Base-by-base conservation (phyloP, 2,797 vertebrate genomes). In the Tangara arthus region DNA sequence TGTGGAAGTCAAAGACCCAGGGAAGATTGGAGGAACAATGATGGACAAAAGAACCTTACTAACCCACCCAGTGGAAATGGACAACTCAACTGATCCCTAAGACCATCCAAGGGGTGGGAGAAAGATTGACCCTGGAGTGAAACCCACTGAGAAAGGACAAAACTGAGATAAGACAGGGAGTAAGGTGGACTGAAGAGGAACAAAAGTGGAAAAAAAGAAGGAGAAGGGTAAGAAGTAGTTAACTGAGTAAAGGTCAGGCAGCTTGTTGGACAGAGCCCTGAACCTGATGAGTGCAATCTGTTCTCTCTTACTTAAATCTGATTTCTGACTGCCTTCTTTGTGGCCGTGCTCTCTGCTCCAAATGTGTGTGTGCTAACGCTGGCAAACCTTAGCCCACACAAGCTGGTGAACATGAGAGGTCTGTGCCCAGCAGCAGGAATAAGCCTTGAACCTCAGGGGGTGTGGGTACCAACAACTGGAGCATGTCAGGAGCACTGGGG, bases 301-400 rank as follows among this genome's bases (percentile, higher is more conserved):
- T 42, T 41, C 10, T 72, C 13, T 72, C 69, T 27, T 61, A 3
- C 7, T 34, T 56, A 44, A 47, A 56, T 49, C 24, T 64, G 46
- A 28, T 61, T 94, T 91, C 56, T 83, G 35, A 19, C 23, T 23
- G 13, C 39, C 16, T n/a, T 83, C 17, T 72, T 41, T 64, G 44
- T 55, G 63, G 3, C 68, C 26, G 17, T 9, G 9, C 32, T 64
- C 32, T 76, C 46, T 85, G 34, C 23, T 82, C 55, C 19, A 13
- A 10, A 7, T 8, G 7, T 35, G 4, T 30, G 2, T 20, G 12
- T 65, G 59, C 0, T 0, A 78, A 56, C 0, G 0, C 17, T n/a
- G 49, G 18, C 37, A 87, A 80, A 61, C 14, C 16, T 73, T 49
- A 70, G 41, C 23, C 17, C 52, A 22, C 23, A 32, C 15, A 21